Conservation (phyloP, 53 echinoderm and acorn worm species). For the Antedon mediterranea region DNA sequence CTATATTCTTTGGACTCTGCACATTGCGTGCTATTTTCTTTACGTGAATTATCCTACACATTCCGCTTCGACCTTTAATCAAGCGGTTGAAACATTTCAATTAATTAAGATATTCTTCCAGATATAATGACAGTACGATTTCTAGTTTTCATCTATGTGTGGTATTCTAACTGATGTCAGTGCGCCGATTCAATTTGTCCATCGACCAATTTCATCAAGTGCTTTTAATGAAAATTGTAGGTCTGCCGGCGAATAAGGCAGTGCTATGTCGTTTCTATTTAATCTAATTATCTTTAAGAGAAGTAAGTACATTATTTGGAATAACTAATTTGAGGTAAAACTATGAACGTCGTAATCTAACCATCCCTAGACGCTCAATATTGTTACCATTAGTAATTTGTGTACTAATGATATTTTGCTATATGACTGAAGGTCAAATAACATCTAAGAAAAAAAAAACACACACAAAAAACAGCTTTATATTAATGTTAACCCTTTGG, state of each 20-base stretch:
- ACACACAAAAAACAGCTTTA: no score
- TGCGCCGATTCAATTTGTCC: not conserved
- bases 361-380: not conserved
- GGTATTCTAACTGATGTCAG: not conserved
- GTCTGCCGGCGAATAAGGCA: not conserved
- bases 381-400: not conserved
- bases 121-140: not conserved
- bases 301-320: not conserved
- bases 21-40: no score
- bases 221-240: not conserved
- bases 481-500: no score
- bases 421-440: not conserved
- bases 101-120: not conserved
- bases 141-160: not conserved
- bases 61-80: no score
- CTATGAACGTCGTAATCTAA: not conserved
- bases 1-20: no score
- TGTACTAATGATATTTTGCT: not conserved
- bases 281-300: not conserved
- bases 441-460: no score
- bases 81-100: no score
- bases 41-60: no score
- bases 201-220: not conserved
- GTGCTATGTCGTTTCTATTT: not conserved
- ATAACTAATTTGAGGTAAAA: not conserved